Evolutionary conservation across 1,140 invertebrate species (phyloP).

Genomic region (Stegodyphus mimosarum): DNA sequence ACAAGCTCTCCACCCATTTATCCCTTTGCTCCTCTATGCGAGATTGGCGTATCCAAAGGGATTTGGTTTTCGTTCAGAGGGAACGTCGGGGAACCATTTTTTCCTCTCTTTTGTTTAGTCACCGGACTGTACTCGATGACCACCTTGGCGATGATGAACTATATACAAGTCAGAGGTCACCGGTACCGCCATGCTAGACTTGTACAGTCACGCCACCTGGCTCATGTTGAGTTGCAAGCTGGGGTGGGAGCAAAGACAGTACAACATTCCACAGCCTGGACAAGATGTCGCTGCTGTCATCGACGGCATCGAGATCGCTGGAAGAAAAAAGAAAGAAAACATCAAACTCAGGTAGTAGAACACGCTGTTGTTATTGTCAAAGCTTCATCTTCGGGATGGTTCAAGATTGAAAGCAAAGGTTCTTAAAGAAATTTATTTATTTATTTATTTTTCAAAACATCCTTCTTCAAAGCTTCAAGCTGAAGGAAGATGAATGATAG

Average conservation of each 20-base stretch:
- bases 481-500: no score
- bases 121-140: conserved; percentile 37
- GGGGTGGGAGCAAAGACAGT: conserved; percentile 61
- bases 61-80: neutral
- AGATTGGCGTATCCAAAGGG: conserved; percentile 38
- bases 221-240: conserved; percentile 60
- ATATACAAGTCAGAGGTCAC: conserved; percentile 38
- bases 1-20: conserved; percentile 24
- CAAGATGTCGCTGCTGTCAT: conserved; percentile 62
- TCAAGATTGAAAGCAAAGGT: no score
- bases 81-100: neutral
- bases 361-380: no score
- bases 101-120: neutral
- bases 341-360: no score
- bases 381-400: no score
- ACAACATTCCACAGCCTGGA: conserved; percentile 63
- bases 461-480: no score
- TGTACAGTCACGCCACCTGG: conserved; percentile 48
- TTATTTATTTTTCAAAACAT: no score
- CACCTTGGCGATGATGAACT: conserved; percentile 48
- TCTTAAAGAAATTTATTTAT: no score
- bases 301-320: conserved; percentile 57
- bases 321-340: conserved; percentile 10
- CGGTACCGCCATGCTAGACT: neutral
- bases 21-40: conserved; percentile 2